A percentile compares a stretch with the other conserved stretches of the same genome.
Evolutionary conservation across 2,888 invertebrate species (phyloP).

Genomic region (Falcaria lacertinaria): DNA sequence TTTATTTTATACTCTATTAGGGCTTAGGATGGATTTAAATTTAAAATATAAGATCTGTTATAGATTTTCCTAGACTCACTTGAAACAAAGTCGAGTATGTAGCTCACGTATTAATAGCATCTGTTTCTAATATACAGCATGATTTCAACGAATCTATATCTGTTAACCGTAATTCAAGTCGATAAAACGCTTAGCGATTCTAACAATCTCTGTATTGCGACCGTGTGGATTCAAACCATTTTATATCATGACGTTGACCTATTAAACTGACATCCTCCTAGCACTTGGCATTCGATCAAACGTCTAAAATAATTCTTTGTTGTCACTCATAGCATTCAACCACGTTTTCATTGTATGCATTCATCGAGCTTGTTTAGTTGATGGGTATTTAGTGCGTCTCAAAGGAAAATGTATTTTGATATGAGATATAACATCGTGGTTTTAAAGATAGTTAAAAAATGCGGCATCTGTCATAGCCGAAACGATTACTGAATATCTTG

Average conservation of each 20-base stretch:
- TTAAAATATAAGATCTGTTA: too few relatives aligned
- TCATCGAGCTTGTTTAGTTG: too few relatives aligned
- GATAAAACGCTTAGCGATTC: conserved; percentile 5
- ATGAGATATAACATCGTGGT: not conserved
- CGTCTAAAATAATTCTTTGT: conserved; percentile 46
- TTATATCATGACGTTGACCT: conserved; percentile 31
- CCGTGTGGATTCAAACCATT: conserved; percentile 7
- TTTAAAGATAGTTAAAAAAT: not conserved
- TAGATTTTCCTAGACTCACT: not conserved
- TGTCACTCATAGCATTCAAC: conserved; percentile 39
- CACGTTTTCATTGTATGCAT: conserved; percentile 24
- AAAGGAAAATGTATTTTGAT: too few relatives aligned
- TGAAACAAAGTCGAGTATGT: not conserved
- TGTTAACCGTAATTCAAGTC: not conserved
- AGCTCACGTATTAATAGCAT: conserved; percentile 6
- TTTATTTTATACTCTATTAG: too few relatives aligned
- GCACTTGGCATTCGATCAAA: conserved; percentile 57
- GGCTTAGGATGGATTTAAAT: too few relatives aligned
- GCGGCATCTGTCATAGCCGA: not conserved
- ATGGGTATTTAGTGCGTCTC: too few relatives aligned
- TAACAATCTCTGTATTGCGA: not conserved
- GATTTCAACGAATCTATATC: conserved; percentile 1
- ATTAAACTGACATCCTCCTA: conserved; percentile 39
- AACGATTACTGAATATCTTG: not conserved
- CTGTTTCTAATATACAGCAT: not conserved